phyloP scores from a whole-genome alignment of 2,888 invertebrate species.

The Dynastes maya region DNA sequence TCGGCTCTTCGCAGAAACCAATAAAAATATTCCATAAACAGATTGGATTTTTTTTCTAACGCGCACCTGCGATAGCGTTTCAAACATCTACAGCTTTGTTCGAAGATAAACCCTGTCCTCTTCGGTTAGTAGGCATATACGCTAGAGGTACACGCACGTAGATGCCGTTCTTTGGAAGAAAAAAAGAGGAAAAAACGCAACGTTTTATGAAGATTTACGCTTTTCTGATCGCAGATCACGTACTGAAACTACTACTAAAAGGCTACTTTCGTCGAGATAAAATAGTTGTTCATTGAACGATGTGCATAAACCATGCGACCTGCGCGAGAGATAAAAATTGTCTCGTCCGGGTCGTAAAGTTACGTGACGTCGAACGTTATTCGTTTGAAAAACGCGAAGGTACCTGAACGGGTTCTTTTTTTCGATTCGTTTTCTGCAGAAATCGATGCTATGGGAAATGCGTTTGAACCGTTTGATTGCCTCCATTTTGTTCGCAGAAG shows the following conservation, averaged over 20 bases:
- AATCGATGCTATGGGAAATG: slow-evolving; percentile 12
- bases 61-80: neutral
- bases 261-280: slow-evolving; percentile 26
- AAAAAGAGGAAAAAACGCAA: slow-evolving; percentile 9
- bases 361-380: slow-evolving; percentile 31
- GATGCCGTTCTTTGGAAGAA: neutral
- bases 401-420: neutral
- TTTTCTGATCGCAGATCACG: slow-evolving; percentile 30
- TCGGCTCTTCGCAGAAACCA: slow-evolving; percentile 32
- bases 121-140: neutral
- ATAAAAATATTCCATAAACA: slow-evolving; percentile 41
- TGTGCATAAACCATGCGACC: slow-evolving; percentile 37
- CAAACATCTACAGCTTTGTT: neutral
- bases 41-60: slow-evolving; percentile 26
- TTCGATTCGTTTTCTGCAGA: neutral
- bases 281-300: slow-evolving; percentile 40
- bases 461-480: neutral
- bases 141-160: neutral
- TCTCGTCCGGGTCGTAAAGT: slow-evolving; percentile 18
- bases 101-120: slow-evolving; percentile 16
- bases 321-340: slow-evolving; percentile 40
- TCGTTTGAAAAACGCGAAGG: slow-evolving; percentile 11
- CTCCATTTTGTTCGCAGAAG: neutral
- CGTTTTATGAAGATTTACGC: slow-evolving; percentile 25
- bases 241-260: neutral